Evolutionary conservation across 2,797 vertebrate species (phyloP), one percentile per base, ranked within the genome.

Genomic region (Smutsia temminckii): DNA sequence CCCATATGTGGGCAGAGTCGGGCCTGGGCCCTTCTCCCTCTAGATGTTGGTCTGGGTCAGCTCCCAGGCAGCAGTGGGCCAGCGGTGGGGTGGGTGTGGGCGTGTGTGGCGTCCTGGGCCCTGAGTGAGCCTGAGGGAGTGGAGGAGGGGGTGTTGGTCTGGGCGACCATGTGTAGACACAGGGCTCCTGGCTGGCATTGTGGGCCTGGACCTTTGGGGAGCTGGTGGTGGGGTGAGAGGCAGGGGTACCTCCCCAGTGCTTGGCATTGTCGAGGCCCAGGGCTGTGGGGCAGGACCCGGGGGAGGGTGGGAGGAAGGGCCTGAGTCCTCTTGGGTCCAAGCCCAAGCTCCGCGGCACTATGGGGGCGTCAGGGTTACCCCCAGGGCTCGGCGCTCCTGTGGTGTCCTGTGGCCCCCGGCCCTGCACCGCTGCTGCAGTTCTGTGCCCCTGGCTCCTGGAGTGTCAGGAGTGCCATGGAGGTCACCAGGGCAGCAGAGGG

Each of bases 301-400:
- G 21, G 23, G 20, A n/a, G 12, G 46, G 32, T 49, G 32, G 8
- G 42, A 6, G 80, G 79, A 46, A 32, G 59, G 5, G 13, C 16
- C 69, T n/a, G 46, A 57, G 51, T 37, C 87, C 3, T 13, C 0
- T 11, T 37, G 75, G 29, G 23, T 46, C 37, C 37, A 37, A 37
- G 37, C 37, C 37, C 0, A 12, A 4, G n/a, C 37, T 61, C 20
- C 4, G 29, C 20, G 5, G 10, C 16, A 23, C 37, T 23, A 2
- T 13, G 64, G 40, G 20, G 25, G 32, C 1, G 13, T 49, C 40
- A 34, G 3, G 11, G 72, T 29, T 1, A 0, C 40, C 14, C 42
- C 59, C 17, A 13, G 25, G 59, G 40, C 18, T 2, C 3, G 12
- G 16, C 6, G 3, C 14, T 27, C 13, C 51, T 18, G 10, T 0